Evolutionary conservation across 2,888 invertebrate genomes (phyloP).

Genomic region (Leptinotarsa haldemani): DNA sequence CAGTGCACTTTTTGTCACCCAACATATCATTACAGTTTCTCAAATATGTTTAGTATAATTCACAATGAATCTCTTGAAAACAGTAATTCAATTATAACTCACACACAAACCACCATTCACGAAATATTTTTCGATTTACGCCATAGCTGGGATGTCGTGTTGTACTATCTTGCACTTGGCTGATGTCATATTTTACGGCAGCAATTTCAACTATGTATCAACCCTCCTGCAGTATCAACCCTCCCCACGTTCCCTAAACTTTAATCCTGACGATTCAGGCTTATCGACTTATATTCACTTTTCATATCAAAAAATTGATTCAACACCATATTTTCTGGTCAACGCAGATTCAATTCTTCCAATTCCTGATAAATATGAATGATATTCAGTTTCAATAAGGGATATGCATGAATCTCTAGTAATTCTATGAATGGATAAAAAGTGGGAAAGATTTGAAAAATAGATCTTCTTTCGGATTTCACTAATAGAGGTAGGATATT

Average conservation of each 20-base stretch:
- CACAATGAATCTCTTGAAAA: too few relatives aligned
- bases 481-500: too few relatives aligned
- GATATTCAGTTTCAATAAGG: background rate
- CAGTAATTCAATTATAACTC: too few relatives aligned
- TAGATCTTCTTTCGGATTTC: too few relatives aligned
- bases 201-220: background rate
- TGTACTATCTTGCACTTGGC: background rate
- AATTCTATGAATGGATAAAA: background rate
- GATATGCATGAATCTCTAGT: background rate
- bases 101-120: too few relatives aligned
- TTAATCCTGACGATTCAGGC: too few relatives aligned
- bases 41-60: too few relatives aligned
- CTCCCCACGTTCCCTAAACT: background rate
- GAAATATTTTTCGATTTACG: background rate
- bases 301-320: background rate
- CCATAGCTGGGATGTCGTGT: background rate
- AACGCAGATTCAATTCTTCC: too few relatives aligned
- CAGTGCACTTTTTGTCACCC: too few relatives aligned
- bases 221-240: background rate
- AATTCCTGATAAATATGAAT: background rate
- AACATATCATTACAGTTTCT: too few relatives aligned
- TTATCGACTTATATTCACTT: background rate
- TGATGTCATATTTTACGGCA: conserved; percentile 1
- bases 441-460: background rate
- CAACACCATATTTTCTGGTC: too few relatives aligned